Conservation (phyloP, 2,113 vertebrate genomes). For the Macquaria ambigua region DNA sequence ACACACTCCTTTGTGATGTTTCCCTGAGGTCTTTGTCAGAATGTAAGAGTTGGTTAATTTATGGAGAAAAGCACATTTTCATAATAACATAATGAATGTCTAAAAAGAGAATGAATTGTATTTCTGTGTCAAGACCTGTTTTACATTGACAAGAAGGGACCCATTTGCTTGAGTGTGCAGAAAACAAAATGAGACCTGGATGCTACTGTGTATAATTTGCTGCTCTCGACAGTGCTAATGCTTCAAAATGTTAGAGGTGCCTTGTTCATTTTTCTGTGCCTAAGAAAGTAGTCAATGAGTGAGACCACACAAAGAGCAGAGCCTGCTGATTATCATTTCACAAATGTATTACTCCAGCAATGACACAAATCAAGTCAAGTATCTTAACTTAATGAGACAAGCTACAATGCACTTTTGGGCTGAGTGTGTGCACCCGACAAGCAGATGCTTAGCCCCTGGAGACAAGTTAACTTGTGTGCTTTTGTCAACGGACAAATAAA, state of each 20-base stretch:
- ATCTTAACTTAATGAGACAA: slow-evolving; percentile 69
- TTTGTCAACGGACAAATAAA: slow-evolving; percentile 56
- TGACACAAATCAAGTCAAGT: slow-evolving; percentile 57
- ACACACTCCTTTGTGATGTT: slow-evolving; percentile 58
- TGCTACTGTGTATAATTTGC: slow-evolving; percentile 82
- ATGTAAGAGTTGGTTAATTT: slow-evolving; percentile 74
- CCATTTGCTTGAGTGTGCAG: slow-evolving; percentile 58
- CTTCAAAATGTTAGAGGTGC: slow-evolving; percentile 86
- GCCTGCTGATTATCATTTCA: slow-evolving; percentile 75
- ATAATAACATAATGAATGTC: slow-evolving; percentile 77
- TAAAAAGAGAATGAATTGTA: slow-evolving; percentile 69
- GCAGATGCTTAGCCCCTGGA: slow-evolving; percentile 63
- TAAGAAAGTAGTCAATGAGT: slow-evolving; percentile 79
- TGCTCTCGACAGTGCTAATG: slow-evolving; percentile 83
- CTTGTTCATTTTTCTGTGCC: slow-evolving; percentile 88
- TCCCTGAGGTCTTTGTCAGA: slow-evolving; percentile 69
- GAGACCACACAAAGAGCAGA: slow-evolving; percentile 65
- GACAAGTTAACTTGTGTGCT: slow-evolving; percentile 60
- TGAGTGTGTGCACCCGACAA: slow-evolving; percentile 62
- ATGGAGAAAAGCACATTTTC: slow-evolving; percentile 82
- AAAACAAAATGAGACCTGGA: slow-evolving; percentile 69
- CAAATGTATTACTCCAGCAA: slow-evolving; percentile 64
- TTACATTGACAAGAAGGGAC: slow-evolving; percentile 67
- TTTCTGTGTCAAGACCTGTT: slow-evolving; percentile 71
- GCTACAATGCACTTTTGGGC: slow-evolving; percentile 83